phyloP scores from a whole-genome alignment of 2,113 vertebrate species.

The Pachypanchax playfairii region DNA sequence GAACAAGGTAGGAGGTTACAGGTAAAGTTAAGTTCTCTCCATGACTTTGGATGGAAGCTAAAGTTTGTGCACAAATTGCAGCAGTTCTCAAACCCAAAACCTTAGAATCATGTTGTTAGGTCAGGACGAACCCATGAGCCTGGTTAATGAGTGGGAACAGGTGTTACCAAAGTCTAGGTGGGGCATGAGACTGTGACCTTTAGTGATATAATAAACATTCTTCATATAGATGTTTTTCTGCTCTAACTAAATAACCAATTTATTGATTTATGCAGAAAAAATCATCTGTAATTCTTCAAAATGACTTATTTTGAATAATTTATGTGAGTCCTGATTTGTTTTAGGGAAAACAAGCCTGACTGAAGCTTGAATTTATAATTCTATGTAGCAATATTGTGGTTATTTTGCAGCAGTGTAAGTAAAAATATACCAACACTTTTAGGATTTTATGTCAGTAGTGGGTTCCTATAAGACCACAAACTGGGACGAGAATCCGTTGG shows the following conservation, averaged over 20 bases:
- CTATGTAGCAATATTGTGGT: neutral
- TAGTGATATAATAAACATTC: constrained; percentile 38
- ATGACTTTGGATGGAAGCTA: too few relatives aligned
- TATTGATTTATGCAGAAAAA: neutral
- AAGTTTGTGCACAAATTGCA: too few relatives aligned
- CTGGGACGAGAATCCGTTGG: constrained; percentile 42
- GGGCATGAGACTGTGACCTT: constrained; percentile 42
- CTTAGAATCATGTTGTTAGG: too few relatives aligned
- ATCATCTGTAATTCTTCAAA: neutral
- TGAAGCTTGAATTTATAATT: constrained; percentile 7
- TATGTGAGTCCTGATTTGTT: neutral
- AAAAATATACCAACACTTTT: constrained; percentile 28
- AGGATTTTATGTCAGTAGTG: constrained; percentile 34
- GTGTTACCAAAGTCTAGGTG: constrained; percentile 41
- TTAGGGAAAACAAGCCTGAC: neutral
- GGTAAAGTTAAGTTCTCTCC: too few relatives aligned
- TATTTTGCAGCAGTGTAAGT: neutral
- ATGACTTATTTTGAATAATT: constrained; percentile 3
- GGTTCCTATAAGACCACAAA: constrained; percentile 37
- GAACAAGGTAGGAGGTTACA: too few relatives aligned
- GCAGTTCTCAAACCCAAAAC: too few relatives aligned
- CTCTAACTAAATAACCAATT: constrained; percentile 4
- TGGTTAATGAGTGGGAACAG: constrained; percentile 47
- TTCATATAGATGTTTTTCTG: constrained; percentile 36
- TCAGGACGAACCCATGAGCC: too few relatives aligned